phyloP scores from a whole-genome alignment of 1,140 invertebrate genomes.

The Drosophila murphyi region DNA sequence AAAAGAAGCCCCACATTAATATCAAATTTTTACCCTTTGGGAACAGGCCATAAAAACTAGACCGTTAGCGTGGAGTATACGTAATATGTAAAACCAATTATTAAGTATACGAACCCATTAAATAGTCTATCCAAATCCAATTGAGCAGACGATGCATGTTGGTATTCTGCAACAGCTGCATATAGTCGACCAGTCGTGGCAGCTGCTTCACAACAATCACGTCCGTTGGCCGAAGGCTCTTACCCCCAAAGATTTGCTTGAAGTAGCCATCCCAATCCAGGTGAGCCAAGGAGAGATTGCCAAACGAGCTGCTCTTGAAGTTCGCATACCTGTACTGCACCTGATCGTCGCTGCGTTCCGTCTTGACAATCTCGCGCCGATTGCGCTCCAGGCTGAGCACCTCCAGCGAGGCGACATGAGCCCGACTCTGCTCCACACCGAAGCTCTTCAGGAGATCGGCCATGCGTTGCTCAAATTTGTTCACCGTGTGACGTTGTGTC shows the following conservation, averaged over 20 bases:
- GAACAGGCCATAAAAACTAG: neutral
- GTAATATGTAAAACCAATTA: neutral
- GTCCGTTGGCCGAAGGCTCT: slow-evolving; percentile 59
- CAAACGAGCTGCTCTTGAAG: slow-evolving; percentile 64
- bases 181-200: slow-evolving; percentile 60
- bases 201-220: slow-evolving; percentile 63
- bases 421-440: slow-evolving; percentile 66
- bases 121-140: slow-evolving; percentile 79
- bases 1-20: too few species aligned
- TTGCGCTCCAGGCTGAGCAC: slow-evolving; percentile 74
- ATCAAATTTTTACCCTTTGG: too few species aligned
- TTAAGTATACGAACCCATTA: slow-evolving; percentile 68
- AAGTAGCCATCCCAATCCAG: slow-evolving; percentile 78
- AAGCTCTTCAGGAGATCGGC: slow-evolving; percentile 63
- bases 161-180: slow-evolving; percentile 68
- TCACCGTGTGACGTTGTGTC: slow-evolving; percentile 62
- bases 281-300: slow-evolving; percentile 41
- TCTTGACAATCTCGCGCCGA: slow-evolving; percentile 69
- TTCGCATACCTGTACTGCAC: slow-evolving; percentile 71
- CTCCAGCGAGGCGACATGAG: slow-evolving; percentile 68
- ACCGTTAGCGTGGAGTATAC: neutral
- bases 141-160: slow-evolving; percentile 71
- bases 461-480: slow-evolving; percentile 72
- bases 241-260: slow-evolving; percentile 63
- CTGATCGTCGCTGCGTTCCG: slow-evolving; percentile 58